A percentile compares a stretch with the other conserved stretches of the same genome.
phyloP scores from a whole-genome alignment of 2,888 invertebrate genomes.

The Rhagium mordax region DNA sequence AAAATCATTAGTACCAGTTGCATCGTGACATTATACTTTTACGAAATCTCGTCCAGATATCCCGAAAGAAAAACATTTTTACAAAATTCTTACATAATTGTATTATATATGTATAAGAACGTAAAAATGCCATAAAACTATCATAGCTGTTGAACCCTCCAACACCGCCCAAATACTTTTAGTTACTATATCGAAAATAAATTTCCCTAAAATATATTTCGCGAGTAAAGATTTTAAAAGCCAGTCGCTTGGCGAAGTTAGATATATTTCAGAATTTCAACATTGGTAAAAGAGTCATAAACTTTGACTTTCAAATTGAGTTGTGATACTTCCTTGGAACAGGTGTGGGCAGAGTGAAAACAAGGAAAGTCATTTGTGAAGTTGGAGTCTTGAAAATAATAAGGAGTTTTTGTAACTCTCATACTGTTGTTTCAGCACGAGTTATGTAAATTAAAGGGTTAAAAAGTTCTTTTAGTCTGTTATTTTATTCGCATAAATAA shows the following conservation, averaged over 20 bases:
- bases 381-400: constrained; percentile 34
- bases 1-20: too few species aligned
- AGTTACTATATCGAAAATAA: background rate
- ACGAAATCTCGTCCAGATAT: too few species aligned
- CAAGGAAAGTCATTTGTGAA: constrained; percentile 33
- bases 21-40: too few species aligned
- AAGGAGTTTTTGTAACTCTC: constrained; percentile 24
- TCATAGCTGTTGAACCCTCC: too few species aligned
- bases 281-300: constrained; percentile 23
- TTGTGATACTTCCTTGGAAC: constrained; percentile 32
- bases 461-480: constrained; percentile 16
- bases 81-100: too few species aligned
- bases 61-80: too few species aligned
- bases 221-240: constrained; percentile 5
- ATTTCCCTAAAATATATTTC: background rate
- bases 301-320: constrained; percentile 36
- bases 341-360: constrained; percentile 27
- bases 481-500: constrained; percentile 21
- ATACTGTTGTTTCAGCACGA: constrained; percentile 7
- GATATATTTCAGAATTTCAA: constrained; percentile 7
- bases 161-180: background rate
- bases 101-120: too few species aligned
- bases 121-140: too few species aligned
- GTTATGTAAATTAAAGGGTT: constrained; percentile 30
- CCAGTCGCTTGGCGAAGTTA: background rate